phyloP scores from a whole-genome alignment of 2,113 vertebrate genomes.

The Gadus chalcogrammus region DNA sequence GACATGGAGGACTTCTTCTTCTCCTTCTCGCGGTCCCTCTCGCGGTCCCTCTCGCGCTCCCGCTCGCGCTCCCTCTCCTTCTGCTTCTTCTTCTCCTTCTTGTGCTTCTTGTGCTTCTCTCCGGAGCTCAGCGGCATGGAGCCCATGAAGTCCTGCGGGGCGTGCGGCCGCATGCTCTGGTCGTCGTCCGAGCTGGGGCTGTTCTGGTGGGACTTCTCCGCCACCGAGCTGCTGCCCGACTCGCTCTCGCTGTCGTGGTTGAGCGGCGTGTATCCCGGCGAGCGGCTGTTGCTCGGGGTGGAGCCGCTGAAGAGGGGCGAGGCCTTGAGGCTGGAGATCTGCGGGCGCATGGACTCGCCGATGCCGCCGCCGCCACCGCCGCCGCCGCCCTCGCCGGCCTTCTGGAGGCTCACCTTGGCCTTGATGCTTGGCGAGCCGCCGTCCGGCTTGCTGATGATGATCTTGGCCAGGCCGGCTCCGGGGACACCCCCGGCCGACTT shows the following conservation, averaged over 20 bases:
- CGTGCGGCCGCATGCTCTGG: conserved; percentile 72
- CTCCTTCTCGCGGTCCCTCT: conserved; percentile 85
- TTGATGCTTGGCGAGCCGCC: conserved; percentile 97
- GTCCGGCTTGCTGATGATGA: conserved; percentile 97
- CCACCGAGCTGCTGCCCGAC: conserved; percentile 91
- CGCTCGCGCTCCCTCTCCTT: conserved; percentile 86
- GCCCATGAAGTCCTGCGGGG: conserved; percentile 74
- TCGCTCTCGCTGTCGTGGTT: conserved; percentile 97
- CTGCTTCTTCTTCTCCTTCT: conserved; percentile 96
- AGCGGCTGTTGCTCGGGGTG: conserved; percentile 97
- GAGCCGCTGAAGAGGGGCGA: conserved; percentile 96
- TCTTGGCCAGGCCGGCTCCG: conserved; percentile 90
- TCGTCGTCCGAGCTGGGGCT: conserved; percentile 96
- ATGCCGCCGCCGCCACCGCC: conserved; percentile 74
- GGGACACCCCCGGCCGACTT: conserved; percentile 76
- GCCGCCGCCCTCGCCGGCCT: conserved; percentile 83
- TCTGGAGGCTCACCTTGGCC: conserved; percentile 95
- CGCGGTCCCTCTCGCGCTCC: conserved; percentile 86
- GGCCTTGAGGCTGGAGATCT: conserved; percentile 89
- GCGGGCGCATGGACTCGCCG: conserved; percentile 85
- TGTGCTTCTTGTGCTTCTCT: conserved; percentile 98
- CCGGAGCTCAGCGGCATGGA: conserved; percentile 82
- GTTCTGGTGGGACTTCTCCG: conserved; percentile 97
- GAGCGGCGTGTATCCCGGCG: conserved; percentile 93
- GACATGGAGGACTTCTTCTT: conserved; percentile 87